These are phyloP conservation scores for Nothobranchius kuhntae DNA, from an alignment of 2,113 vertebrate species.

Conservation along the genomic window DNA sequence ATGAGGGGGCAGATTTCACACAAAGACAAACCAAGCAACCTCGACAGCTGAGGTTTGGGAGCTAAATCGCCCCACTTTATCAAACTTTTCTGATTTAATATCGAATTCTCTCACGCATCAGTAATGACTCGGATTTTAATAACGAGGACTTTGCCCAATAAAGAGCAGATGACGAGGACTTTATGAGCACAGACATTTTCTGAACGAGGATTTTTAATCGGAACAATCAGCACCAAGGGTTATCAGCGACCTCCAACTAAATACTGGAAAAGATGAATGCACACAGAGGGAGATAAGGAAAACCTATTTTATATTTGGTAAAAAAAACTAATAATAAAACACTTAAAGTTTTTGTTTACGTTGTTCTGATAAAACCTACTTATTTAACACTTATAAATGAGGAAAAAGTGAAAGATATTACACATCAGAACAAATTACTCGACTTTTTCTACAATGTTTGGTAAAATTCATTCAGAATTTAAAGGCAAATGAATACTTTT, in stretches of 20 bases:
- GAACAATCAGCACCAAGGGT: neutral
- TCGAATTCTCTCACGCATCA: conserved; percentile 34
- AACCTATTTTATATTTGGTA: neutral
- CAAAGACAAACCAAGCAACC: conserved; percentile 60
- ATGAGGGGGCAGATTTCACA: conserved; percentile 34
- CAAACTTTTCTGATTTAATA: conserved; percentile 41
- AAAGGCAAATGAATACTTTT: too few relatives aligned
- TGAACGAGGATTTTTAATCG: conserved; percentile 2
- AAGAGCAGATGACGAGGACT: conserved; percentile 6
- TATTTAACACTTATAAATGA: neutral
- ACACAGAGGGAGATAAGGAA: neutral
- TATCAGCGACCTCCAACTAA: neutral
- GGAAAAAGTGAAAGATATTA: too few relatives aligned
- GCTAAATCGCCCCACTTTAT: conserved; percentile 37
- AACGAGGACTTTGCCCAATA: conserved; percentile 30
- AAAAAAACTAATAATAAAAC: neutral
- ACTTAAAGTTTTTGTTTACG: neutral
- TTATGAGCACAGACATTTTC: neutral
- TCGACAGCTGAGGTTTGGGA: conserved; percentile 42
- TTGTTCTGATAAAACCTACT: neutral
- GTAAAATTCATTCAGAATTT: too few relatives aligned
- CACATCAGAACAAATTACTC: too few relatives aligned
- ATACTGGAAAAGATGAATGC: neutral
- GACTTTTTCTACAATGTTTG: too few relatives aligned
- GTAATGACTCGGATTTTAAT: conserved; percentile 41